Conservation (phyloP, 2,113 vertebrate genomes). For the Serinus canaria region DNA sequence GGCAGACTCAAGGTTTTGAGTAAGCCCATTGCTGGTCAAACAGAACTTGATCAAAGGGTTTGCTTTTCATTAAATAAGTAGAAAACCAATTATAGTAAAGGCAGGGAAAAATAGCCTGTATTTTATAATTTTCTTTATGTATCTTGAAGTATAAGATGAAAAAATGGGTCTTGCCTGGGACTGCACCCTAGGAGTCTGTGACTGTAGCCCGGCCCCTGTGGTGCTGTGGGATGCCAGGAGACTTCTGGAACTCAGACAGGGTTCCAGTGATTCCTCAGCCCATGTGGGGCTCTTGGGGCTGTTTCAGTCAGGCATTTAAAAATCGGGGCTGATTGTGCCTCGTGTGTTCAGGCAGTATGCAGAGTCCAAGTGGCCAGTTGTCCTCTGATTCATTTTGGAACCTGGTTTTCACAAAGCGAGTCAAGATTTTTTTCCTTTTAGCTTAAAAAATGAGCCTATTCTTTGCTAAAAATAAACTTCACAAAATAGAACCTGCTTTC, state of each 20-base stretch:
- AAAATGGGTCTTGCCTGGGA: background rate
- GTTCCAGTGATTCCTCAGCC: background rate
- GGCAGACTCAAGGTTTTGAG: background rate
- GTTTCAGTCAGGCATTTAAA: accelerated
- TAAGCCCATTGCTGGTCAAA: background rate
- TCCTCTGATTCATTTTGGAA: background rate
- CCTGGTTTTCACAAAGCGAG: background rate
- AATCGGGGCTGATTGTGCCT: background rate
- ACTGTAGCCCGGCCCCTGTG: background rate
- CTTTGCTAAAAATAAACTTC: constrained; percentile 49
- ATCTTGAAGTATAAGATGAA: too few species aligned
- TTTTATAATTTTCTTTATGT: background rate
- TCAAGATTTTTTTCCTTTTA: background rate
- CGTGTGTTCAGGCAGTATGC: background rate
- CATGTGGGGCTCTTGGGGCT: accelerated
- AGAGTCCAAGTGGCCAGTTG: background rate
- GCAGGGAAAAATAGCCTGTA: accelerated
- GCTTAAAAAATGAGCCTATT: constrained; percentile 6
- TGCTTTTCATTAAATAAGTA: background rate
- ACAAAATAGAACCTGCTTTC: constrained; percentile 29
- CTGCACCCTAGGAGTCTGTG: accelerated
- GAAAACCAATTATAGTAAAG: background rate
- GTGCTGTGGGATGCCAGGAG: background rate
- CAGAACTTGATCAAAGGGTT: background rate
- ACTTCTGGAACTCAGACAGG: accelerated